Evolutionary conservation across 2,113 vertebrate genomes (phyloP).

Genomic region (Leptocoma aspasia): DNA sequence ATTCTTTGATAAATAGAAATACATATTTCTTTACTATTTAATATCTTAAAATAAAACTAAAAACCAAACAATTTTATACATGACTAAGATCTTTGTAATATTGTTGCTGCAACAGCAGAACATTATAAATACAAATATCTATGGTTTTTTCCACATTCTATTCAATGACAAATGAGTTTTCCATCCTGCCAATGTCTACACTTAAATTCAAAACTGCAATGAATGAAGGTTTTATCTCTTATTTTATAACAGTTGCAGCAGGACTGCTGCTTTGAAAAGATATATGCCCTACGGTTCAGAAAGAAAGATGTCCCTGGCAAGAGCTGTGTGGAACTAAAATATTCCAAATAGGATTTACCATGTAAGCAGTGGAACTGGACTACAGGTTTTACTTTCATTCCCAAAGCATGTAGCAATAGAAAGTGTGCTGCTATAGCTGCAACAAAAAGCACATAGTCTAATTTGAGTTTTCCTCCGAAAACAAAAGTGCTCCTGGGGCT

Average conservation of each 20-base stretch:
- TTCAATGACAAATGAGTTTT: not conserved
- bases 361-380: not conserved
- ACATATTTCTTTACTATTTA: not conserved
- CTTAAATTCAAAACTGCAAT: not conserved
- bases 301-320: not conserved
- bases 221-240: not conserved
- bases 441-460: not conserved
- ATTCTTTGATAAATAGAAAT: not conserved
- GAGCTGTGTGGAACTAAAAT: not conserved
- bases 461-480: not conserved
- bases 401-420: not conserved
- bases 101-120: not conserved
- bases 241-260: not conserved
- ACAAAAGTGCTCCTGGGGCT: not conserved
- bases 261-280: not conserved
- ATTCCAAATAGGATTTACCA: not conserved
- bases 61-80: not conserved
- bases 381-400: not conserved
- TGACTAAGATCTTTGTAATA: not conserved
- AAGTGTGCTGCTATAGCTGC: not conserved
- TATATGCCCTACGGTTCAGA: not conserved
- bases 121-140: not conserved
- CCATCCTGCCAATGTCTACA: not conserved
- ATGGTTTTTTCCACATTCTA: not conserved
- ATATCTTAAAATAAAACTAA: not conserved